Evolutionary conservation across 2,113 vertebrate genomes (phyloP).

Genomic region (Tor tambroides): DNA sequence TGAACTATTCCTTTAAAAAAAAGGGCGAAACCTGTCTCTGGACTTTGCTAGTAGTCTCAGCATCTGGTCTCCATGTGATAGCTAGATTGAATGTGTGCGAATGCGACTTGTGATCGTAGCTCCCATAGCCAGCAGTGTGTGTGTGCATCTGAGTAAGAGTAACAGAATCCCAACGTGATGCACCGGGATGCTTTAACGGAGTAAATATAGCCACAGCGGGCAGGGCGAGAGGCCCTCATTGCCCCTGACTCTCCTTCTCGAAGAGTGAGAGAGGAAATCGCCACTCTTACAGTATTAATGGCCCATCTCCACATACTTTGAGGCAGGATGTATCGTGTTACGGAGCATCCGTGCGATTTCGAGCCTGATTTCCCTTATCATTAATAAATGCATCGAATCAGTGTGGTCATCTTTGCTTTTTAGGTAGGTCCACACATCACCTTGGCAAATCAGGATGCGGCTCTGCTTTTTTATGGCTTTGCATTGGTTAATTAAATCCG

Average conservation of each 20-base stretch:
- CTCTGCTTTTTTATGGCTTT: conserved; percentile 5
- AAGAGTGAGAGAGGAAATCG: conserved; percentile 54
- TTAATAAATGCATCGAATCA: conserved; percentile 23
- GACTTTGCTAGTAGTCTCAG: neutral
- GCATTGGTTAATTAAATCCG: conserved; percentile 13
- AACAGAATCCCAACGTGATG: conserved; percentile 77
- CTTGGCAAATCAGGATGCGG: conserved; percentile 22
- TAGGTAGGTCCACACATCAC: conserved; percentile 26
- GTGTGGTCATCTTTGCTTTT: conserved; percentile 14
- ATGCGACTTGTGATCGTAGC: conserved; percentile 62
- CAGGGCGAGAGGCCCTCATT: conserved; percentile 41
- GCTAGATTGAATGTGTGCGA: neutral
- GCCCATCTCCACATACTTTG: conserved; percentile 61
- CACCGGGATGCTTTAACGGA: conserved; percentile 63
- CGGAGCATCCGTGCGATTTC: conserved; percentile 41
- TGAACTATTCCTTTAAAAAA: neutral
- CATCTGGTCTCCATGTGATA: neutral
- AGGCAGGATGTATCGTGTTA: conserved; percentile 68
- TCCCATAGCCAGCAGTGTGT: conserved; percentile 45
- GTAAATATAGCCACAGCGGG: conserved; percentile 74
- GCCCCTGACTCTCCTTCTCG: conserved; percentile 58
- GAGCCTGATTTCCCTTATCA: conserved; percentile 40
- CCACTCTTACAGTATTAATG: conserved; percentile 67
- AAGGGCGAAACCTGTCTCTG: neutral
- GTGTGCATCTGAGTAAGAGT: conserved; percentile 62